A percentile compares a stretch with the other conserved stretches of the same genome.
These are phyloP conservation scores for Synchiropus splendidus DNA, from an alignment of 2,113 vertebrate genomes.

Conservation along the genomic window DNA sequence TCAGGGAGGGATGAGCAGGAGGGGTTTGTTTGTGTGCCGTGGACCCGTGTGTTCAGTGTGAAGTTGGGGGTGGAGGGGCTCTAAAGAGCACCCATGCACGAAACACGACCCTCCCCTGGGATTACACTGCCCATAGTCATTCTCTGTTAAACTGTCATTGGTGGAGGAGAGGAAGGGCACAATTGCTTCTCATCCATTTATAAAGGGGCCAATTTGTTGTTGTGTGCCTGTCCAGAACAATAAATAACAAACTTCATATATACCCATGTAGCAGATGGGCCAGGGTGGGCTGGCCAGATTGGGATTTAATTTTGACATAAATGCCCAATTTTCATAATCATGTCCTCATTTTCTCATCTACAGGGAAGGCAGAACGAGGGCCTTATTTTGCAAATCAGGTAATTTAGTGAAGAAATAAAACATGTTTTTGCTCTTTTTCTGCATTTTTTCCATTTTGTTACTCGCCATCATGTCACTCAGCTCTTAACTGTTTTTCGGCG, in stretches of 20 bases:
- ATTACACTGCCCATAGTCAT: constrained; percentile 45
- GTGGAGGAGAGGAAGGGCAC: constrained; percentile 31
- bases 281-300: constrained; percentile 20
- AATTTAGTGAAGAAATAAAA: constrained; percentile 7
- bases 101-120: constrained; percentile 45
- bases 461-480: not conserved
- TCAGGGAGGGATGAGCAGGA: constrained; percentile 47
- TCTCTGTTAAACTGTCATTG: constrained; percentile 49
- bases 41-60: constrained; percentile 35
- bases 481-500: not conserved
- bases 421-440: not conserved
- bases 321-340: constrained; percentile 18
- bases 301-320: constrained; percentile 42
- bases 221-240: constrained; percentile 42
- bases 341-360: constrained; percentile 20
- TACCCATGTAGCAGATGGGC: constrained; percentile 42
- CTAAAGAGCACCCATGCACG: constrained; percentile 54
- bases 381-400: constrained; percentile 79
- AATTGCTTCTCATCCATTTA: constrained; percentile 56
- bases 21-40: constrained; percentile 42
- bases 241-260: constrained; percentile 54
- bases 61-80: constrained; percentile 19
- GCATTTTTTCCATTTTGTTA: not conserved
- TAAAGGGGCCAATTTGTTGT: constrained; percentile 66
- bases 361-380: constrained; percentile 83